These are phyloP conservation scores for Cephus cinctus DNA, from an alignment of 1,140 invertebrate species.

Conservation along the genomic window DNA sequence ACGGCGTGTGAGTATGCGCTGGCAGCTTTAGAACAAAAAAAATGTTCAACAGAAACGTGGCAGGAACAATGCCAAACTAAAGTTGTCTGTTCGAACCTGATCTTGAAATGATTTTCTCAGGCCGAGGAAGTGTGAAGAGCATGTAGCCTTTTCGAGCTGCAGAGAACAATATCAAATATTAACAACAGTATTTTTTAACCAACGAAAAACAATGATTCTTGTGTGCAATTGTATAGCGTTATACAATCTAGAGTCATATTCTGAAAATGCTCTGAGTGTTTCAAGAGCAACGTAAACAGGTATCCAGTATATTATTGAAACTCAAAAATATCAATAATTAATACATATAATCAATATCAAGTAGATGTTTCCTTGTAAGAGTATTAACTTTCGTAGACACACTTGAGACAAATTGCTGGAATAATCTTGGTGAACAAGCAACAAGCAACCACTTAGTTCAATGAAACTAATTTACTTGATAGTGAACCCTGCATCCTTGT, in stretches of 20 bases:
- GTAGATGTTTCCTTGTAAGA: conserved; percentile 17
- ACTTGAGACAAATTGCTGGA: conserved; percentile 25
- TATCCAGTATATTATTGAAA: no score
- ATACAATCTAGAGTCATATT: no score
- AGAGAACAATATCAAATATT: conserved; percentile 39
- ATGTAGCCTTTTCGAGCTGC: conserved; percentile 48
- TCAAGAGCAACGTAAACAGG: no score
- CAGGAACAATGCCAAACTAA: conserved; percentile 32
- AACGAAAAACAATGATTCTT: no score
- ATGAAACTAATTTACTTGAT: conserved; percentile 35
- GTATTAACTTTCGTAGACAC: no score
- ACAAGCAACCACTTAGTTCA: conserved; percentile 30
- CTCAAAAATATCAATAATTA: no score
- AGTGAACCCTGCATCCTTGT: conserved; percentile 15
- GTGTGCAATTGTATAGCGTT: no score
- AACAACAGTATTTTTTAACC: no score
- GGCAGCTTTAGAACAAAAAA: conserved; percentile 25
- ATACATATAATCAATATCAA: no score
- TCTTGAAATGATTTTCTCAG: conserved; percentile 49
- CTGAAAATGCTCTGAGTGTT: no score
- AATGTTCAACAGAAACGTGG: conserved; percentile 33
- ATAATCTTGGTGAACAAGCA: conserved; percentile 24
- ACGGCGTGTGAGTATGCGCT: neutral
- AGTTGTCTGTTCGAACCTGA: conserved; percentile 45
- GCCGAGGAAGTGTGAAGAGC: conserved; percentile 46